Percentiles rank a stretch among this genome's conserved stretches.
phyloP scores from a whole-genome alignment of 2,113 vertebrate species.

The Erythrocebus patas region DNA sequence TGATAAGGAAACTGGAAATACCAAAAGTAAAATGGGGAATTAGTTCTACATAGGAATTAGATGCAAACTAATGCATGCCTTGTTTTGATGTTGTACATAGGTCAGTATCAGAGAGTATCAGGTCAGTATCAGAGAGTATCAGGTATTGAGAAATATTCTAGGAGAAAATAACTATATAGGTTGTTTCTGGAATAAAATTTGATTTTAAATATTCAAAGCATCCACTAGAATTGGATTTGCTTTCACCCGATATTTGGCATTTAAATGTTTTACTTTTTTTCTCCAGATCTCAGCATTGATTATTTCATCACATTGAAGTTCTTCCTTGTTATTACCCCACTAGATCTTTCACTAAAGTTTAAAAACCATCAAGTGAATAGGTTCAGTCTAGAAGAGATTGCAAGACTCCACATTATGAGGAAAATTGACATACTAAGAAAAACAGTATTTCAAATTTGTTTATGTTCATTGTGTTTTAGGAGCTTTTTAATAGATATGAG shows the following conservation, averaged over 20 bases:
- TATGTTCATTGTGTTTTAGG: constrained; percentile 83
- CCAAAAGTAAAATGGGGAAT: background rate
- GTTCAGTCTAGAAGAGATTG: constrained; percentile 32
- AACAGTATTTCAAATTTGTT: background rate
- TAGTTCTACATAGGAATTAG: background rate
- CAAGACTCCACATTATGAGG: constrained; percentile 6
- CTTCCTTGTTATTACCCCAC: background rate
- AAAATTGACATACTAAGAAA: background rate
- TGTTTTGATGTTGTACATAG: background rate
- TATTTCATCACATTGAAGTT: background rate
- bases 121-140: background rate
- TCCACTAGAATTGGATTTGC: background rate
- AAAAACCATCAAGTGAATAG: constrained; percentile 1
- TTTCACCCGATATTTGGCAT: constrained; percentile 10
- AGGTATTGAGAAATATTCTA: background rate
- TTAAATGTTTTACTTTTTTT: background rate
- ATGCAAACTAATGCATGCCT: background rate
- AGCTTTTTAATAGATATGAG: constrained; percentile 93
- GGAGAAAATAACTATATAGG: background rate
- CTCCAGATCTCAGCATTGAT: background rate
- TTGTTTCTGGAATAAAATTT: background rate
- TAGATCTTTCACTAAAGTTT: constrained; percentile 11
- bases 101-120: background rate
- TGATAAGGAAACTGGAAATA: background rate
- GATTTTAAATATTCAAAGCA: background rate